These are phyloP conservation scores for Melanotaenia boesemani DNA, from an alignment of 2,797 vertebrate genomes.

Conservation along the genomic window DNA sequence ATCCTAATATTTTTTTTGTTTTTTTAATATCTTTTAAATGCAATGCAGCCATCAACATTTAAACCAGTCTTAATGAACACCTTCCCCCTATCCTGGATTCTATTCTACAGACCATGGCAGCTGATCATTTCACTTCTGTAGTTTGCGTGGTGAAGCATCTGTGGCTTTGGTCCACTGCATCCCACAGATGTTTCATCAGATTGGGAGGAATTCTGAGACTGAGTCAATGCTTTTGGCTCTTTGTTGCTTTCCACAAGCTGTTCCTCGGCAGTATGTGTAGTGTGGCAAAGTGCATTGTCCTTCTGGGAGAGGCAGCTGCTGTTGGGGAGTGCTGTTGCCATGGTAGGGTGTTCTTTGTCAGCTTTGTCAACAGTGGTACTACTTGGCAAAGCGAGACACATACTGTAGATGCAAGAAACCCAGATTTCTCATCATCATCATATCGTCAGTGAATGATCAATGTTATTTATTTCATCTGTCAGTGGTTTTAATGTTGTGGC, in stretches of 20 bases:
- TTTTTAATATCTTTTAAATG: background rate
- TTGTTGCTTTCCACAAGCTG: slow-evolving; percentile 9
- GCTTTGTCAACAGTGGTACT: background rate
- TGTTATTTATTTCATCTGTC: background rate
- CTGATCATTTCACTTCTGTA: slow-evolving; percentile 1
- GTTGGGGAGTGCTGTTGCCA: background rate
- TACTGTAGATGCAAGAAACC: background rate
- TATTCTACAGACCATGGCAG: background rate
- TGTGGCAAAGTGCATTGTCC: background rate
- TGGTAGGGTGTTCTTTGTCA: background rate
- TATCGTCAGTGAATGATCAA: background rate
- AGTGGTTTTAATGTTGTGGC: slow-evolving; percentile 3
- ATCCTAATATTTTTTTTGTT: too few relatives aligned
- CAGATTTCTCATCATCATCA: background rate
- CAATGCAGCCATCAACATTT: background rate
- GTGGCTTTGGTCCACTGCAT: background rate
- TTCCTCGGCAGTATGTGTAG: background rate
- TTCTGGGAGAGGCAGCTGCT: background rate
- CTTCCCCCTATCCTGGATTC: background rate
- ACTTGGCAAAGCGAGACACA: background rate
- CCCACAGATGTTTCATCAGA: slow-evolving; percentile 9
- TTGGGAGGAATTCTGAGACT: background rate
- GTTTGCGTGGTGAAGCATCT: background rate
- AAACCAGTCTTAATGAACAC: background rate
- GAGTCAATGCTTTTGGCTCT: slow-evolving; percentile 1